Conservation (phyloP, 2,113 vertebrate genomes). For the Nesoenas mayeri region DNA sequence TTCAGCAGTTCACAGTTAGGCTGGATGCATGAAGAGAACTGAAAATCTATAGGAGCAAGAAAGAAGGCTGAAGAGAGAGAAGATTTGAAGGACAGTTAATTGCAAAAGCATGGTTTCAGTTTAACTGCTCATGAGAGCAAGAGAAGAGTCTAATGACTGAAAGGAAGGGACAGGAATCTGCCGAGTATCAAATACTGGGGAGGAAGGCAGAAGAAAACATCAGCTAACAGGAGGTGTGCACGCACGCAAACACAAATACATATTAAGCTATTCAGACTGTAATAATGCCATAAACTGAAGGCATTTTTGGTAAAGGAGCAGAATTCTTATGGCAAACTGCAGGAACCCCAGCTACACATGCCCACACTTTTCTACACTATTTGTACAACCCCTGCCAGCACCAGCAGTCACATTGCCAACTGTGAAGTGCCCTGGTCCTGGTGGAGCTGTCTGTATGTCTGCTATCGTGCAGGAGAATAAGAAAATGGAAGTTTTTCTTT, state of each 20-base stretch:
- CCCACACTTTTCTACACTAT: background rate
- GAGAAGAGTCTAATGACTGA: background rate
- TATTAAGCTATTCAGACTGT: background rate
- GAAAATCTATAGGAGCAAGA: background rate
- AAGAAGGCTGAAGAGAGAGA: background rate
- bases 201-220: background rate
- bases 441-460: background rate
- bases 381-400: background rate
- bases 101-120: background rate
- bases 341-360: background rate
- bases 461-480: background rate
- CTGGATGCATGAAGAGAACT: accelerated
- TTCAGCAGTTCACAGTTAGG: background rate
- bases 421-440: background rate
- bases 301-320: background rate
- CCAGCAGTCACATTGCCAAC: background rate
- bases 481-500: background rate
- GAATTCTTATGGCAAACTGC: background rate
- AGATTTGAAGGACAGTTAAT: background rate
- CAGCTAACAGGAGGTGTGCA: background rate
- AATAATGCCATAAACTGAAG: background rate
- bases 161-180: background rate
- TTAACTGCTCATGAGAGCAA: background rate
- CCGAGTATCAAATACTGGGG: background rate
- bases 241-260: background rate